Conservation (phyloP, 2,888 invertebrate genomes). For the Flexamia atlantica region DNA sequence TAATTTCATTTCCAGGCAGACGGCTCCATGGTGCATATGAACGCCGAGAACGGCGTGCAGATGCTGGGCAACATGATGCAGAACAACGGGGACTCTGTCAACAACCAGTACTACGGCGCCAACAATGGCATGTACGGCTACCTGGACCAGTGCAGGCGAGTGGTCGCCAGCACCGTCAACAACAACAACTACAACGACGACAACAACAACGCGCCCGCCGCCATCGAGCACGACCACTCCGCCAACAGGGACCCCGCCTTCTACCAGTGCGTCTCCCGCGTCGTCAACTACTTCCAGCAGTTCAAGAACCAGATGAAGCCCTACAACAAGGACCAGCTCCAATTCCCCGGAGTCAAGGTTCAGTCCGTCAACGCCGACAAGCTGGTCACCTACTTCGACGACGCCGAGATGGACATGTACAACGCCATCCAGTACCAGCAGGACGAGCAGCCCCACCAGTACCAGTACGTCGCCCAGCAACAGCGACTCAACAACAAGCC, state of each 20-base stretch:
- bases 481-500: conserved; percentile 82
- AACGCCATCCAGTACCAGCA: conserved; percentile 77
- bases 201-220: conserved; percentile 74
- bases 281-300: conserved; percentile 77
- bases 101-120: conserved; percentile 78
- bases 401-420: conserved; percentile 81
- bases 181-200: conserved; percentile 69
- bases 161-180: conserved; percentile 74
- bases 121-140: conserved; percentile 71
- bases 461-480: conserved; percentile 76
- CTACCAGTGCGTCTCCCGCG: conserved; percentile 81
- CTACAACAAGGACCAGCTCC: conserved; percentile 79
- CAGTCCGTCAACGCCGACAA: conserved; percentile 81
- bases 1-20: conserved; percentile 72
- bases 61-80: conserved; percentile 82
- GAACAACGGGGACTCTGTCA: conserved; percentile 81
- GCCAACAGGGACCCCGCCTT: conserved; percentile 85
- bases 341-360: conserved; percentile 81
- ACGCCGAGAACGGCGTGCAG: conserved; percentile 80
- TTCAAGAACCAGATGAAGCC: conserved; percentile 80
- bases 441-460: conserved; percentile 61
- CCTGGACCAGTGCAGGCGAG: conserved; percentile 77
- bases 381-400: conserved; percentile 83
- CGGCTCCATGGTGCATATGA: conserved; percentile 79
- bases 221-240: conserved; percentile 81